Conservation (phyloP, 92 coral and sea anemone genomes). For the Palythoa grandis region DNA sequence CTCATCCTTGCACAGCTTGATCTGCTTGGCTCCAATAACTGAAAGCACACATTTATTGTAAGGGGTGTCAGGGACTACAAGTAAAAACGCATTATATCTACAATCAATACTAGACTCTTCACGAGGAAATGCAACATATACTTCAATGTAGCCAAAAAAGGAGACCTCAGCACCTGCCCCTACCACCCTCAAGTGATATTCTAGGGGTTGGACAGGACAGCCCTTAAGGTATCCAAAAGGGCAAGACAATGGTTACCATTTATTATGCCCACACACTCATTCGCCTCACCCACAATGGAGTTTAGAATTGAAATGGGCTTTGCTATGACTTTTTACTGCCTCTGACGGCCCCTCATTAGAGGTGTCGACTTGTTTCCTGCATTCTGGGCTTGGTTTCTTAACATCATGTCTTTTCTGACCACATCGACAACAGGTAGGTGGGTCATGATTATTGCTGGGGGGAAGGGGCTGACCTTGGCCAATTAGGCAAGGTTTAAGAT, state of each 20-base stretch:
- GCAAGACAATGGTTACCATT: slow-evolving; percentile 48
- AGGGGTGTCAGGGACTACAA: slow-evolving; percentile 56
- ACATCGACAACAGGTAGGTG: slow-evolving; percentile 56
- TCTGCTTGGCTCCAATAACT: neutral
- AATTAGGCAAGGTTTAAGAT: neutral
- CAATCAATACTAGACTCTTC: slow-evolving; percentile 32
- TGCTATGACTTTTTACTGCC: slow-evolving; percentile 20
- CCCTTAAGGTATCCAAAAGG: slow-evolving; percentile 1
- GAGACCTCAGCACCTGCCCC: slow-evolving; percentile 58
- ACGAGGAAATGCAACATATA: slow-evolving; percentile 24
- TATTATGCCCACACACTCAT: slow-evolving; percentile 48
- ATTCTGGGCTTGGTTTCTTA: slow-evolving; percentile 7
- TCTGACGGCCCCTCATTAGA: slow-evolving; percentile 59
- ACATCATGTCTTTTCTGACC: slow-evolving; percentile 56
- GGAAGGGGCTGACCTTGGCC: neutral
- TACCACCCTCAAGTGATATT: slow-evolving; percentile 29
- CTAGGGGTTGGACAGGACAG: slow-evolving; percentile 29
- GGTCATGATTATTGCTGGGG: neutral
- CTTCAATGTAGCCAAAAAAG: slow-evolving; percentile 52
- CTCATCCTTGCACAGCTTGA: neutral
- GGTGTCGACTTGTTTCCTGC: slow-evolving; percentile 48
- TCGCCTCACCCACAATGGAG: slow-evolving; percentile 48
- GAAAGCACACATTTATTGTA: slow-evolving; percentile 49
- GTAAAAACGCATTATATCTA: neutral
- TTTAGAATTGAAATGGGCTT: neutral